Base-by-base conservation (phyloP, 2,797 vertebrate genomes). In the Botia almorhae region DNA sequence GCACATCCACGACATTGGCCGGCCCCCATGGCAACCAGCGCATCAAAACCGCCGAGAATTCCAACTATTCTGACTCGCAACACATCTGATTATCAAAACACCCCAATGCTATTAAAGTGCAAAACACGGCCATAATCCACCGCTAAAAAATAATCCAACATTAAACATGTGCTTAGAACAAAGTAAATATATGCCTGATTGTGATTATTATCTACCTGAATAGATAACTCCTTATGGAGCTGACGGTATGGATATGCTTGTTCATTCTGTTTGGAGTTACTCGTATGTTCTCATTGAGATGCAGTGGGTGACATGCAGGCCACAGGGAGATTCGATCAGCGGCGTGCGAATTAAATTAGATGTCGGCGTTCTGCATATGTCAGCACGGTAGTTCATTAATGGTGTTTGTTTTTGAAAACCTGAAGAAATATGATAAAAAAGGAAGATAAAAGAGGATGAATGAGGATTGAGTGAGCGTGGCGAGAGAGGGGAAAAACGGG, bases 371-470 rank as follows among this genome's bases (percentile, higher is more conserved):
- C 83, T 85, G 87, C 85, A 82, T 85, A 85, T 88, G 87, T 88
- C 87, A 86, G 87, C 86, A 87, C 84, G 70, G 76, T 81, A 81
- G 80, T 86, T 89, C 83, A 83, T 88, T 89, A 88, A 89, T 87
- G 85, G 78, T 82, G 85, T 89, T 87, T 89, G 84, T 89, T 86
- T 85, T 82, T 74, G 83, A 84, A 87, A 88, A 87, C 80, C 85
- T 83, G 81, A 85, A 87, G 76, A 84, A 82, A 85, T 77, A 85
- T 76, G 84, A 86, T 83, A 76, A 81, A 85, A 82, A 84, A 29
- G 29, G 11, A 46, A 81, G 76, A 84, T 82, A 81, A 82, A 76
- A 63, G 73, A 53, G 77, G 46, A 46, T 33, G 69, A 79, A 51
- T n/a, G 29, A 61, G 56, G 26, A 81, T n/a, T 69, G 81, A 69